Conservation (phyloP, 2,888 invertebrate species). For the Coenonympha arcania region DNA sequence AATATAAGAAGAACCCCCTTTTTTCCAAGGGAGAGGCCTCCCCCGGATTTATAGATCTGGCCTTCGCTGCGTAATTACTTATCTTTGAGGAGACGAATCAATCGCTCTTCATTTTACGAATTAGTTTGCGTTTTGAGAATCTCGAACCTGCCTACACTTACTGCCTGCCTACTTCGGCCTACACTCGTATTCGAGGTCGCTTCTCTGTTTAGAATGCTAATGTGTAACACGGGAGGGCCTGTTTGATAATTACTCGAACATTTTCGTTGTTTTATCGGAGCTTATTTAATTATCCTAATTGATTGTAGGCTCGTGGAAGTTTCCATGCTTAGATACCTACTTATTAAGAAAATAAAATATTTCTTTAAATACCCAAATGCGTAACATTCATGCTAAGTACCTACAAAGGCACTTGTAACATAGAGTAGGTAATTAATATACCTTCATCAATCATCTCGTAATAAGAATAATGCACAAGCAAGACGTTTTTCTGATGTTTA, state of each 20-base stretch:
- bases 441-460: too few relatives aligned
- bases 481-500: too few relatives aligned
- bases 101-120: constrained; percentile 40
- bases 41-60: constrained; percentile 72
- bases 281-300: constrained; percentile 8
- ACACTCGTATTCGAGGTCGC: constrained; percentile 16
- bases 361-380: too few relatives aligned
- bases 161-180: too few relatives aligned
- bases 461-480: too few relatives aligned
- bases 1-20: constrained; percentile 75
- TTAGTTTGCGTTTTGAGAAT: constrained; percentile 28
- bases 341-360: too few relatives aligned
- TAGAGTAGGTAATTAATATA: too few relatives aligned
- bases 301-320: background rate
- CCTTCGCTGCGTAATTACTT: constrained; percentile 71
- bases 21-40: constrained; percentile 63
- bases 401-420: too few relatives aligned
- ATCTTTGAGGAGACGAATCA: constrained; percentile 73
- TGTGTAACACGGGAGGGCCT: constrained; percentile 19
- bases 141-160: constrained; percentile 10
- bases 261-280: background rate
- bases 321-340: background rate
- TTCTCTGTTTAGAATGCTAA: constrained; percentile 27
- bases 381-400: too few relatives aligned
- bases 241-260: constrained; percentile 23